Conservation (phyloP, 1,140 invertebrate genomes). For the Drosophila kepulauana region DNA sequence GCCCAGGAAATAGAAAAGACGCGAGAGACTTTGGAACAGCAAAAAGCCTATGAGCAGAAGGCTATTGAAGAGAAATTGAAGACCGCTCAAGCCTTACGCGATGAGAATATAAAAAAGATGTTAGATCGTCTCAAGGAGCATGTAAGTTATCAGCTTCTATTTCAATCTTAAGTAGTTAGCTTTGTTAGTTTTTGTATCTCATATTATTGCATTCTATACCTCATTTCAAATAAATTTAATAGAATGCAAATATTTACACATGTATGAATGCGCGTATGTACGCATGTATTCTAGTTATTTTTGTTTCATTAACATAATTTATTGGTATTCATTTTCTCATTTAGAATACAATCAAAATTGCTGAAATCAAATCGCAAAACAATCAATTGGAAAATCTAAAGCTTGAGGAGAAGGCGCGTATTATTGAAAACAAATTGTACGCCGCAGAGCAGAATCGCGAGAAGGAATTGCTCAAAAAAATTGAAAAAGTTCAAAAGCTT, state of each 20-base stretch:
- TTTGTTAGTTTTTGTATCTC: slow-evolving; percentile 31
- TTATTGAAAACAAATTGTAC: slow-evolving; percentile 90
- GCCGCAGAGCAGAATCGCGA: slow-evolving; percentile 91
- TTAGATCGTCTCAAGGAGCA: slow-evolving; percentile 94
- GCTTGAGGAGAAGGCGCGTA: slow-evolving; percentile 88
- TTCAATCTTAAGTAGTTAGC: slow-evolving; percentile 10
- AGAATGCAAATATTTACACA: neutral
- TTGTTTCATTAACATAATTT: slow-evolving; percentile 56
- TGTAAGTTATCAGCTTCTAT: slow-evolving; percentile 86
- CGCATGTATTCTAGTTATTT: slow-evolving; percentile 35
- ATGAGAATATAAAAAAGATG: slow-evolving; percentile 95
- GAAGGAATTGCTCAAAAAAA: slow-evolving; percentile 92
- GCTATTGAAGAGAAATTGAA: slow-evolving; percentile 94
- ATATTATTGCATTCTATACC: neutral
- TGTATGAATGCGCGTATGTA: slow-evolving; percentile 10
- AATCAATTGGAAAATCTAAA: slow-evolving; percentile 87
- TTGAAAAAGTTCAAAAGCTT: slow-evolving; percentile 92
- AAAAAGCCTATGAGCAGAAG: slow-evolving; percentile 92
- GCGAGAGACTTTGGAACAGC: slow-evolving; percentile 91
- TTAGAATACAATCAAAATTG: slow-evolving; percentile 89
- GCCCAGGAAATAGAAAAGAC: slow-evolving; percentile 94
- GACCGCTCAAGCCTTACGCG: slow-evolving; percentile 92
- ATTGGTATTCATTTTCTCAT: slow-evolving; percentile 64
- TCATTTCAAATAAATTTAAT: neutral
- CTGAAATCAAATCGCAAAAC: slow-evolving; percentile 89